These are phyloP conservation scores for Anhinga anhinga DNA, from an alignment of 2,113 vertebrate species.

Conservation along the genomic window DNA sequence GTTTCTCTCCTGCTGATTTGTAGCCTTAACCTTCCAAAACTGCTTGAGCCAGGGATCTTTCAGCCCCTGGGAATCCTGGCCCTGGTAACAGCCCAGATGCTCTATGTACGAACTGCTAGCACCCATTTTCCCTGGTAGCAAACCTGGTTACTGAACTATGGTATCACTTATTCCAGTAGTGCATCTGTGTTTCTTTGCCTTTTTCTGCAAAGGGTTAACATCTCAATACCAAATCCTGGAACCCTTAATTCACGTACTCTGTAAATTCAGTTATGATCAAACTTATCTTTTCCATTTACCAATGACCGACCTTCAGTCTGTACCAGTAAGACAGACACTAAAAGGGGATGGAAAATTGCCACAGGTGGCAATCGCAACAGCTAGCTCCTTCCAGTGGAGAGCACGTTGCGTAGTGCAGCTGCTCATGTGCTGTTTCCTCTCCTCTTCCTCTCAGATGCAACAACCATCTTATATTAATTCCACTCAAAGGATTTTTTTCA, in stretches of 20 bases:
- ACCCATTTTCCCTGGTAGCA: background rate
- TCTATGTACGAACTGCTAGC: background rate
- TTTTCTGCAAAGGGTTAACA: background rate
- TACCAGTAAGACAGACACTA: background rate
- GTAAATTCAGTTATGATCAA: background rate
- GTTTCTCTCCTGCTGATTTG: background rate
- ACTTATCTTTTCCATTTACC: background rate
- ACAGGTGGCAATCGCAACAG: too few relatives aligned
- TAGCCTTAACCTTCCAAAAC: background rate
- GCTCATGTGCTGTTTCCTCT: background rate
- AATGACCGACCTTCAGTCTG: background rate
- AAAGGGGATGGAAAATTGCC: background rate
- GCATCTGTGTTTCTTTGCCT: background rate
- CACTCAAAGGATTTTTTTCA: background rate
- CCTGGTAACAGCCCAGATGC: background rate
- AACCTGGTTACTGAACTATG: background rate
- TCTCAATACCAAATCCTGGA: background rate
- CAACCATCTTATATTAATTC: background rate
- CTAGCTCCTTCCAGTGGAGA: background rate
- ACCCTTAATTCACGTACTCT: background rate
- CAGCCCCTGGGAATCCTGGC: background rate
- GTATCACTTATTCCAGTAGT: background rate
- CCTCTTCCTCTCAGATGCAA: accelerated
- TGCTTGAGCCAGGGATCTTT: background rate
- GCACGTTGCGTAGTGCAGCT: accelerated